Base-by-base conservation (phyloP, 2,113 vertebrate species). In the Zosterops borbonicus region DNA sequence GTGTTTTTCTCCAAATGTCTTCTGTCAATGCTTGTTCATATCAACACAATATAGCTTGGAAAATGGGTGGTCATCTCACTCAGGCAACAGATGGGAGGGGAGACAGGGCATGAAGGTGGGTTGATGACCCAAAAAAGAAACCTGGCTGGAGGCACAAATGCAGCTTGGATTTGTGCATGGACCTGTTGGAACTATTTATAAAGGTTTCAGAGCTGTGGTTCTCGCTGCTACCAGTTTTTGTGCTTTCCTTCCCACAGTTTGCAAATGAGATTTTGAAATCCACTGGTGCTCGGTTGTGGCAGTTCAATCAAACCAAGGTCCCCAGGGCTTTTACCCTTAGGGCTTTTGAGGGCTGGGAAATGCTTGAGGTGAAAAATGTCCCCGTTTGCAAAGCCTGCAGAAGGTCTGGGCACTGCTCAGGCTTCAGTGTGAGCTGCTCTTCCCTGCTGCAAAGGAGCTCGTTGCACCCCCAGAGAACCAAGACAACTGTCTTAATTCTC, bases 341-440 rank as follows among this genome's bases (percentile, higher is more conserved):
- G 37, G 69, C 5, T 68, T 86, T 67, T 27, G 24, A 60, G 73
- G 56, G 35, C 35, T 84, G 58, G 19, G 46, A 76, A 89, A 89
- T 25, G 29, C 46, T 37, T 24, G 17, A 65, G 23, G 49, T 71
- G 77, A 75, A 82, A 83, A 87, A 27, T 10, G 10, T 52, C 29
- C 39, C 18, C 0, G 0, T 62, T 58, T 1, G 4, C 27, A 60
- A 58, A 55, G 27, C 21, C 52, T 74, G 55, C 22, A 39, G 37
- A 70, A 81, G 39, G 25, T 58, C 64, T 74, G 68, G 29, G 63
- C 17, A 2, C 49, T 73, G 59, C 53, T 55, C 27, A 20, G 39
- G 41, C 31, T 83, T 42, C 9, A 2, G 27, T 5, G 17, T 29
- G 59, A 89, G 27, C 56, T 74, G 80, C 59, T 63, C 24, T 60